Conservation (phyloP, 2,888 invertebrate species). For the Entomobrya multifasciata region DNA sequence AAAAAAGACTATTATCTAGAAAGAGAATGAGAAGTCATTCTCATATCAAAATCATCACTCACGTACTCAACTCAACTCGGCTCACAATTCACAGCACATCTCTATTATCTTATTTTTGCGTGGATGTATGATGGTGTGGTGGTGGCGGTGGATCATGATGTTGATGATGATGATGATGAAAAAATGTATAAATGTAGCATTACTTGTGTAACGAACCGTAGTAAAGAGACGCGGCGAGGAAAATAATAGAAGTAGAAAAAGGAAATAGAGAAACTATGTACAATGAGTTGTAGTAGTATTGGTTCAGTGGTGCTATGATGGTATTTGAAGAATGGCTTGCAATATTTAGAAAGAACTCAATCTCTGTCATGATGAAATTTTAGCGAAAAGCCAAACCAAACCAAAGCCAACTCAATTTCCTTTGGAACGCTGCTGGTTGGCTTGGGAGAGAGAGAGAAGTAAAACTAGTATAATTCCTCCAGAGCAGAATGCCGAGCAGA, state of each 20-base stretch:
- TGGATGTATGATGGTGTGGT: no score
- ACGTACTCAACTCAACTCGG: no score
- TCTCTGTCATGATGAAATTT: constrained; percentile 53
- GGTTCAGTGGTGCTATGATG: constrained; percentile 31
- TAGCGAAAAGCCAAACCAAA: constrained; percentile 39
- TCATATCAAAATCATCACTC: constrained; percentile 36
- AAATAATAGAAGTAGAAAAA: constrained; percentile 43
- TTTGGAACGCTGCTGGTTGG: constrained; percentile 1
- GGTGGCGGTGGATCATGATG: no score
- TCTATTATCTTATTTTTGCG: constrained; percentile 7
- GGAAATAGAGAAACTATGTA: background rate
- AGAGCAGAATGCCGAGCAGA: constrained; percentile 35
- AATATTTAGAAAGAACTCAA: constrained; percentile 50
- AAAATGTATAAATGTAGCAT: constrained; percentile 43
- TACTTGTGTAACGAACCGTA: constrained; percentile 49
- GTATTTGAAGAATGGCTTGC: constrained; percentile 54
- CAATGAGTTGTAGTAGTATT: background rate
- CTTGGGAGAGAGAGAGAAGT: background rate
- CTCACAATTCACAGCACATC: constrained; percentile 14
- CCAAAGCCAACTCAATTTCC: constrained; percentile 44
- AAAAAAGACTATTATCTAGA: no score
- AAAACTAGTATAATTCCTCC: constrained; percentile 33
- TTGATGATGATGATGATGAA: no score
- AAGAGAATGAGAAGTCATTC: constrained; percentile 7
- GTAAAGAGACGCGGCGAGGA: constrained; percentile 15